A percentile compares a stretch with the other conserved stretches of the same genome.
These are phyloP conservation scores for Nothura maculosa DNA, from an alignment of 2,797 vertebrate genomes.

Conservation along the genomic window DNA sequence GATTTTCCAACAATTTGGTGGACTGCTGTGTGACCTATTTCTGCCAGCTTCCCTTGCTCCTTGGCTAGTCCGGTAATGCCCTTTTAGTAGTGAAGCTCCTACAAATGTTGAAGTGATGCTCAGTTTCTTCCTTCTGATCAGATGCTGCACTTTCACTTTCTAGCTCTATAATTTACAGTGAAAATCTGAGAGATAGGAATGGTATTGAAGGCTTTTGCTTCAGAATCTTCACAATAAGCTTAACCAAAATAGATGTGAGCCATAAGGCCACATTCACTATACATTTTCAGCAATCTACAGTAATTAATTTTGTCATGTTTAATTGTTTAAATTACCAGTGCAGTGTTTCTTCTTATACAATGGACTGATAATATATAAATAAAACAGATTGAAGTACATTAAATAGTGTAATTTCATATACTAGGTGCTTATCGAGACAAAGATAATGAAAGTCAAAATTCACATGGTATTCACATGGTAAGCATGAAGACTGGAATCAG, in stretches of 20 bases:
- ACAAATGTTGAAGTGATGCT: neutral
- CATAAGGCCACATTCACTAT: neutral
- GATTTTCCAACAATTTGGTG: neutral
- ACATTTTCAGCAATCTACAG: neutral
- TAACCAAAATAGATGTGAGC: neutral
- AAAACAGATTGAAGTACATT: neutral
- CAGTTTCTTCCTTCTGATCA: neutral
- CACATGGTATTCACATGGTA: neutral
- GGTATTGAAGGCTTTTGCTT: neutral
- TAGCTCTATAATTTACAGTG: neutral
- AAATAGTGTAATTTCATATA: neutral
- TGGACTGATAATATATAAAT: neutral
- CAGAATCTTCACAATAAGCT: neutral
- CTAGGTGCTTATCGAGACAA: neutral
- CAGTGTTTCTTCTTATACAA: neutral
- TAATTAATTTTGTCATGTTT: neutral
- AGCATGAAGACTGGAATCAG: neutral
- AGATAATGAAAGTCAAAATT: neutral
- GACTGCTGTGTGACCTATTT: neutral
- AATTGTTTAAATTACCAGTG: neutral
- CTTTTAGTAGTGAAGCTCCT: neutral
- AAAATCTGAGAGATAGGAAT: neutral
- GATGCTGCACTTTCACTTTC: neutral
- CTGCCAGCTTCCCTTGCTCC: accelerated
- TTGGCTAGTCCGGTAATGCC: neutral